Conservation (phyloP, 2,888 invertebrate genomes). For the Chorisops tibialis region DNA sequence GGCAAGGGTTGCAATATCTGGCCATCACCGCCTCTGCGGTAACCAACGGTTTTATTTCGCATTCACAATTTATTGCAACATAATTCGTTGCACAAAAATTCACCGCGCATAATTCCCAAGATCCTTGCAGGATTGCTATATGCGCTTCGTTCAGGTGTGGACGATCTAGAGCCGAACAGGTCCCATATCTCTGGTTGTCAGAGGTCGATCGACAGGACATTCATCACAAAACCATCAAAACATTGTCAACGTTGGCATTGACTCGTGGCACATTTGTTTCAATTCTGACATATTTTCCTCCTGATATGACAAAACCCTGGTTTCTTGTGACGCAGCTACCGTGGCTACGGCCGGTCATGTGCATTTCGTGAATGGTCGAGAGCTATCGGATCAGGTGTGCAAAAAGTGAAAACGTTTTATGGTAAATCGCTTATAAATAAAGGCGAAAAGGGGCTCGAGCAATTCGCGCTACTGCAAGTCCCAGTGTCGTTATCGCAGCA, state of each 20-base stretch:
- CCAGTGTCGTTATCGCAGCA: slow-evolving; percentile 8
- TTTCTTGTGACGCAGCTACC: not conserved
- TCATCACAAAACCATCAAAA: slow-evolving; percentile 34
- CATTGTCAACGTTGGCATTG: slow-evolving; percentile 28
- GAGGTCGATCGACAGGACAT: slow-evolving; percentile 26
- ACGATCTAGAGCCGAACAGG: too few species aligned
- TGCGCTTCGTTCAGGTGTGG: too few species aligned
- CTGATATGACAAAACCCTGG: too few species aligned
- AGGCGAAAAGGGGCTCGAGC: not conserved
- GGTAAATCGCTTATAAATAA: slow-evolving; percentile 1
- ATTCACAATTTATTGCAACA: too few species aligned
- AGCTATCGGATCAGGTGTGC: not conserved
- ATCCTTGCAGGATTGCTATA: too few species aligned
- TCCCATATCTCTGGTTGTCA: not conserved
- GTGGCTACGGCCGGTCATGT: not conserved
- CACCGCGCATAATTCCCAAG: too few species aligned
- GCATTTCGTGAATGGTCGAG: not conserved
- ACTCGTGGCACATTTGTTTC: slow-evolving; percentile 24
- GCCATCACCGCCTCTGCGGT: too few species aligned
- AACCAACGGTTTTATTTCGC: too few species aligned
- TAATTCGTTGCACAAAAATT: too few species aligned
- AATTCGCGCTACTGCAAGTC: not conserved
- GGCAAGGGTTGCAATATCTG: too few species aligned
- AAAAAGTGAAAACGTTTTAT: slow-evolving; percentile 14
- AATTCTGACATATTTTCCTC: not conserved